A percentile compares a stretch with the other conserved stretches of the same genome.
Evolutionary conservation across 2,113 vertebrate species (phyloP).

Genomic region (Seriola dumerili): DNA sequence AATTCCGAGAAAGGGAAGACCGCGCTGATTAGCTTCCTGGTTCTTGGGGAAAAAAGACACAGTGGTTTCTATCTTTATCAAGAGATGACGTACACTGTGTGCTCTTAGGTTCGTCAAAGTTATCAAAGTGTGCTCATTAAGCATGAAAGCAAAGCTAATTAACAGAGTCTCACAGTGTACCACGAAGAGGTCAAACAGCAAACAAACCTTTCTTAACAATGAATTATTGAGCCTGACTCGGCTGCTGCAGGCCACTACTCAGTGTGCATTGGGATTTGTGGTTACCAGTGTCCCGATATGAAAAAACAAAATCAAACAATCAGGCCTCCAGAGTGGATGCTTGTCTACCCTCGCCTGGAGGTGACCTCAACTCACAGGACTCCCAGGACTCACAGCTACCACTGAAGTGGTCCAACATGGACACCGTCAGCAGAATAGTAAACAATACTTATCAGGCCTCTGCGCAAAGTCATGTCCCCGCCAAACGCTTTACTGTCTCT

Average conservation of each 20-base stretch:
- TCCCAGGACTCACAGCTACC: neutral
- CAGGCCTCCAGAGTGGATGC: conserved; percentile 10
- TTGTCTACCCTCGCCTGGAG: conserved; percentile 15
- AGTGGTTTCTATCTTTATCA: conserved; percentile 22
- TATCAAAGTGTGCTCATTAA: neutral
- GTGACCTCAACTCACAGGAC: conserved; percentile 35
- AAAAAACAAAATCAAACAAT: conserved; percentile 3
- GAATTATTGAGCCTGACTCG: conserved; percentile 68
- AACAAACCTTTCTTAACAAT: conserved; percentile 63
- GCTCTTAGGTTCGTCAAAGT: conserved; percentile 15
- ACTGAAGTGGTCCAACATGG: conserved; percentile 37
- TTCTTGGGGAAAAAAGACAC: conserved; percentile 27
- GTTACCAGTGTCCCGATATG: conserved; percentile 37
- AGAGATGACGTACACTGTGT: conserved; percentile 10
- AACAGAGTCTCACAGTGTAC: conserved; percentile 35
- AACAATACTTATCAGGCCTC: conserved; percentile 28
- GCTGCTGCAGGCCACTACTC: conserved; percentile 26
- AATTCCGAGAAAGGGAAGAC: conserved; percentile 39
- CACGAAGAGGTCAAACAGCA: conserved; percentile 32
- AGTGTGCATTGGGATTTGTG: conserved; percentile 38
- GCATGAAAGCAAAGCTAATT: conserved; percentile 19
- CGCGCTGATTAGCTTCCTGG: conserved; percentile 36
- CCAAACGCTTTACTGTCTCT: conserved; percentile 6
- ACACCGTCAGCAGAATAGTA: conserved; percentile 18
- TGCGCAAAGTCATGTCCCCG: conserved; percentile 16